phyloP scores from a whole-genome alignment of 2,797 vertebrate species.

The Brachyrhaphis roseni region DNA sequence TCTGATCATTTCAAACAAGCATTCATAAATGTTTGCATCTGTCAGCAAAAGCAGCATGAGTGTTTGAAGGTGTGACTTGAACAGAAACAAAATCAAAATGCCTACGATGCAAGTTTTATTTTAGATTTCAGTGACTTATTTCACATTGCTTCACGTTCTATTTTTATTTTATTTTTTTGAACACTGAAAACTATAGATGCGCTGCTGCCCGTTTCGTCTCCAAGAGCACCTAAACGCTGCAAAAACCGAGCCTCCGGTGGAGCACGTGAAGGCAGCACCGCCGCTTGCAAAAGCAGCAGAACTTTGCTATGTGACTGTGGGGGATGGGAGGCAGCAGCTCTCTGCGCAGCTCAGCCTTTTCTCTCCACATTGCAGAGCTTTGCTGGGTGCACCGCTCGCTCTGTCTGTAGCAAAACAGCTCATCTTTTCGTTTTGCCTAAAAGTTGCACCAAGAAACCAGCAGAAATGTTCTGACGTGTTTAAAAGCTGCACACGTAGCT shows the following conservation, averaged over 20 bases:
- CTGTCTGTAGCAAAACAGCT: conserved; percentile 51
- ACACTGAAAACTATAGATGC: background rate
- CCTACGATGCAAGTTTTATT: background rate
- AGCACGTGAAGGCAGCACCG: conserved; percentile 68
- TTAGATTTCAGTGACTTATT: background rate
- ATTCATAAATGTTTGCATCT: background rate
- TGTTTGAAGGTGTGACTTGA: background rate
- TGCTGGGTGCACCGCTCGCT: conserved; percentile 68
- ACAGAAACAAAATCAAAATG: background rate
- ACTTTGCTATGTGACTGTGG: conserved; percentile 85
- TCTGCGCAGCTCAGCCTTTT: conserved; percentile 74
- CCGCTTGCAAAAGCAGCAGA: conserved; percentile 85
- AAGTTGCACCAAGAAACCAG: conserved; percentile 50
- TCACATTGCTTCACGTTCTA: too few relatives aligned
- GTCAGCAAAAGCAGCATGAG: background rate
- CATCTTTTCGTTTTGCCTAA: conserved; percentile 36
- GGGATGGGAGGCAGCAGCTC: conserved; percentile 82
- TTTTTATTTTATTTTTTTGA: background rate
- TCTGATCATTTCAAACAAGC: background rate
- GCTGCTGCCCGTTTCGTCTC: background rate
- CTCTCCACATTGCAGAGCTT: conserved; percentile 79
- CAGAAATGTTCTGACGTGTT: conserved; percentile 50
- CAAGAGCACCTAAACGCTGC: conserved; percentile 35
- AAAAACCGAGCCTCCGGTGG: conserved; percentile 32
- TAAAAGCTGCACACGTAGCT: conserved; percentile 52